phyloP scores from a whole-genome alignment of 2,888 invertebrate species.

The Megalurothrips usitatus region DNA sequence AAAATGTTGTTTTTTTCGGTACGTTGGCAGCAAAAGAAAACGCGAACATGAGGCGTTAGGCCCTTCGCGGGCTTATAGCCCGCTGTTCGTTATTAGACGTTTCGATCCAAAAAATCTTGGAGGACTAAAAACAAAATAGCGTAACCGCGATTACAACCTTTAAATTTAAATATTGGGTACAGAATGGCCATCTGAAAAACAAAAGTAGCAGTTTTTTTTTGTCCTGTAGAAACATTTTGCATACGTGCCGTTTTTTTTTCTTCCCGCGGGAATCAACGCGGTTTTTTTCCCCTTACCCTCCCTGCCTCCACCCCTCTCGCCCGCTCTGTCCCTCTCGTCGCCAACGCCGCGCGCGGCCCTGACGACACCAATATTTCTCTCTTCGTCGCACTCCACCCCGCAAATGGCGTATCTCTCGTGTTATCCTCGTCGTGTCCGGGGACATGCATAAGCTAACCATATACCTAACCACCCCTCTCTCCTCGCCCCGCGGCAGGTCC shows the following conservation, averaged over 20 bases:
- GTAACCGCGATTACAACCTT: too few relatives aligned
- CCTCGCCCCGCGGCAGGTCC: neutral
- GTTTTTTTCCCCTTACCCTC: neutral
- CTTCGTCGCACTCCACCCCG: constrained; percentile 12
- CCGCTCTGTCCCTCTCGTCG: neutral
- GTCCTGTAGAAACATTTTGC: neutral
- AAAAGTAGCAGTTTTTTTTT: neutral
- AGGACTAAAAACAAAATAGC: too few relatives aligned
- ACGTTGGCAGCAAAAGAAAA: too few relatives aligned
- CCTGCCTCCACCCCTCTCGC: neutral
- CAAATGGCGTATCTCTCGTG: neutral
- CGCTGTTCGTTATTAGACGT: too few relatives aligned
- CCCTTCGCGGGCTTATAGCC: too few relatives aligned
- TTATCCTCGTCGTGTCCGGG: neutral
- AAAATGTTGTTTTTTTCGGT: too few relatives aligned
- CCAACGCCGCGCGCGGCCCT: neutral
- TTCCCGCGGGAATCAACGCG: constrained; percentile 14
- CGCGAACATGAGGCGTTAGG: too few relatives aligned
- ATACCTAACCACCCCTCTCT: constrained; percentile 6
- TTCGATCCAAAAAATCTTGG: too few relatives aligned
- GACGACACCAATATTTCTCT: constrained; percentile 18
- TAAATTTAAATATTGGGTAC: too few relatives aligned
- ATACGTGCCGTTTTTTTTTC: neutral
- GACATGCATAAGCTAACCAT: constrained; percentile 26
- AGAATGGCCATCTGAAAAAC: too few relatives aligned